Evolutionary conservation across 2,888 invertebrate species (phyloP).

Genomic region (Cantharis lateralis): DNA sequence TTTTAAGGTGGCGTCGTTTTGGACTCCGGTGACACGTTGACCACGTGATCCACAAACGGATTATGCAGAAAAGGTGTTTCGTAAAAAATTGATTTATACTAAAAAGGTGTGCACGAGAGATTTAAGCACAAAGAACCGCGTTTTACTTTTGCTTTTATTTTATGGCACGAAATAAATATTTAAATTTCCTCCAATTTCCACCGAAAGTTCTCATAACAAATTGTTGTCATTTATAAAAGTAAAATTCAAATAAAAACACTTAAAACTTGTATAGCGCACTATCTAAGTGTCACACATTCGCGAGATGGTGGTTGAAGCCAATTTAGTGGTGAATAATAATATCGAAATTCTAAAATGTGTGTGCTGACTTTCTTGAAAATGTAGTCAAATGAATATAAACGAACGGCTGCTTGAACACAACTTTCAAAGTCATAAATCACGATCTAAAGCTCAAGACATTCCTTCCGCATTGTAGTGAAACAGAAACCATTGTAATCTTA

Average conservation of each 20-base stretch:
- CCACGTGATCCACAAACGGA: background rate
- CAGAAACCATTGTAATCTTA: conserved; percentile 28
- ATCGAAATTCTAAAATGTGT: conserved; percentile 17
- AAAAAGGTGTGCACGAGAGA: background rate
- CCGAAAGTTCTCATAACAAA: background rate
- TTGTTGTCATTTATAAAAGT: background rate
- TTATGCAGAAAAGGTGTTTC: background rate
- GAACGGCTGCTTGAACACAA: conserved; percentile 25
- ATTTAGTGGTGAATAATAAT: conserved; percentile 27
- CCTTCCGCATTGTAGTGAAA: conserved; percentile 26
- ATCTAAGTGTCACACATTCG: background rate
- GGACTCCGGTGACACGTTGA: background rate
- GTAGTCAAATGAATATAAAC: conserved; percentile 29
- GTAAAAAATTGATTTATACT: background rate
- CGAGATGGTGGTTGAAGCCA: conserved; percentile 2
- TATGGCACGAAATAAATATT: background rate
- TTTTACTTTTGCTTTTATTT: background rate
- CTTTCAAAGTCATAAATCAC: conserved; percentile 28
- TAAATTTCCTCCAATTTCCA: background rate
- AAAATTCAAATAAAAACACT: background rate
- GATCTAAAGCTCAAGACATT: conserved; percentile 20
- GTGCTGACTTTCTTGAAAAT: conserved; percentile 16
- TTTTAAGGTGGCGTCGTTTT: background rate
- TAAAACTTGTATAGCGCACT: background rate
- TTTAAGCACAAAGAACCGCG: background rate